Conservation (phyloP, 2,113 vertebrate species). For the Tragelaphus buxtoni region DNA sequence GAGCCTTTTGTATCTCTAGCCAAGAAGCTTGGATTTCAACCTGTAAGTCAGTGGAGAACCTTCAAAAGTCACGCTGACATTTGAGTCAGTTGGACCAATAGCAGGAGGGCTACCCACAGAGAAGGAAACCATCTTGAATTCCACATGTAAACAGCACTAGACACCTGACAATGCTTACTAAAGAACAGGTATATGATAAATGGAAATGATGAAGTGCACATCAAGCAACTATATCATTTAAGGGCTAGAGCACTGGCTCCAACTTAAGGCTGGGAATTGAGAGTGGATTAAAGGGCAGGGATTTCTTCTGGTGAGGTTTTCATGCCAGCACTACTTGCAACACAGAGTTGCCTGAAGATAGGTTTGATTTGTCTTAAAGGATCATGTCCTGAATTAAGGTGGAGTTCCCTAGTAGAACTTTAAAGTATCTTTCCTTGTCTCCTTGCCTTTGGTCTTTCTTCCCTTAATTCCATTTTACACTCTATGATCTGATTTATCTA, state of each 20-base stretch:
- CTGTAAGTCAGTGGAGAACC: not conserved
- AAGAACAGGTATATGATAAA: not conserved
- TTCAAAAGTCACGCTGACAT: not conserved
- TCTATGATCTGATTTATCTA: not conserved
- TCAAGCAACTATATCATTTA: not conserved
- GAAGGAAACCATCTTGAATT: not conserved
- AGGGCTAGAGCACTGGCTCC: not conserved
- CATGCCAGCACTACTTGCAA: not conserved
- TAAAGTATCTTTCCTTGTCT: not conserved
- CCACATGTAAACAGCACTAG: not conserved
- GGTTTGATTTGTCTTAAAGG: not conserved
- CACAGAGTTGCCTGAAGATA: not conserved
- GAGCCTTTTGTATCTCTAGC: not conserved
- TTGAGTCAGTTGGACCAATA: not conserved
- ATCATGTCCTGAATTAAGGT: not conserved
- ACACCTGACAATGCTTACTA: not conserved
- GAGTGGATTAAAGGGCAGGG: not conserved
- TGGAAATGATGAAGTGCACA: not conserved
- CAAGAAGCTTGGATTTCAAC: not conserved
- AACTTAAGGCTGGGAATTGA: not conserved
- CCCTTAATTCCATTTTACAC: not conserved
- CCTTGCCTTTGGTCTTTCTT: not conserved
- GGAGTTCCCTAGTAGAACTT: not conserved
- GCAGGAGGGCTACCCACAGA: not conserved
- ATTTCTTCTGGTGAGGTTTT: conserved; percentile 1